Evolutionary conservation across 2,888 invertebrate genomes (phyloP).

Genomic region (Ophion slaviceki): DNA sequence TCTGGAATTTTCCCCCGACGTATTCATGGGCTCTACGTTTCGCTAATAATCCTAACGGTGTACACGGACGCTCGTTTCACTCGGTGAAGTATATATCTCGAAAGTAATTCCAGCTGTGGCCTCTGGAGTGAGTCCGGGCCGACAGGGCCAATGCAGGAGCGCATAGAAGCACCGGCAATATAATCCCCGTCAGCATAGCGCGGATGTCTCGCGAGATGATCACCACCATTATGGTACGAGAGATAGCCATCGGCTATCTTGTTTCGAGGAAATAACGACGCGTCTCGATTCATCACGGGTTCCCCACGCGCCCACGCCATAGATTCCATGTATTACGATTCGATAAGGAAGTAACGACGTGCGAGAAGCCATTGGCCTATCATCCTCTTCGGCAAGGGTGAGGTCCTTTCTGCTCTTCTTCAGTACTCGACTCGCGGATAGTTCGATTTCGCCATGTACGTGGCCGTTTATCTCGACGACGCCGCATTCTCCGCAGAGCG

Average conservation of each 20-base stretch:
- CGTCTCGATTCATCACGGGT: constrained; percentile 67
- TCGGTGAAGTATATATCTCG: constrained; percentile 46
- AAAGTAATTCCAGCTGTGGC: constrained; percentile 63
- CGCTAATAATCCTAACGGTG: constrained; percentile 65
- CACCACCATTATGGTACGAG: constrained; percentile 64
- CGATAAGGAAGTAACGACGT: constrained; percentile 68
- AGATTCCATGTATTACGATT: constrained; percentile 68
- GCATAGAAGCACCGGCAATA: constrained; percentile 49
- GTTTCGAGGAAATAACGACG: constrained; percentile 67
- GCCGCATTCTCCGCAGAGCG: neutral
- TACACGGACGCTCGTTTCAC: constrained; percentile 41
- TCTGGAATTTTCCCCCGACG: constrained; percentile 25
- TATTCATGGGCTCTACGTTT: constrained; percentile 46
- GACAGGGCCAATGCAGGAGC: constrained; percentile 38
- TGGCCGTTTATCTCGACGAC: neutral
- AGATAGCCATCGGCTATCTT: constrained; percentile 67
- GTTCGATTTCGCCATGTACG: constrained; percentile 2
- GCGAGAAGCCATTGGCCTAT: constrained; percentile 49
- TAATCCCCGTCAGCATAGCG: constrained; percentile 57
- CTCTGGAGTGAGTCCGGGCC: constrained; percentile 42
- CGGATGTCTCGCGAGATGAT: constrained; percentile 67
- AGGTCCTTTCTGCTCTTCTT: constrained; percentile 50
- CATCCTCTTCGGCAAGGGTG: constrained; percentile 25
- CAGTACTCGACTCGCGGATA: constrained; percentile 18
- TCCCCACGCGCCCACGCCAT: constrained; percentile 61